Conservation (phyloP, 2,888 invertebrate species). For the Pachycephus smyrnensis region DNA sequence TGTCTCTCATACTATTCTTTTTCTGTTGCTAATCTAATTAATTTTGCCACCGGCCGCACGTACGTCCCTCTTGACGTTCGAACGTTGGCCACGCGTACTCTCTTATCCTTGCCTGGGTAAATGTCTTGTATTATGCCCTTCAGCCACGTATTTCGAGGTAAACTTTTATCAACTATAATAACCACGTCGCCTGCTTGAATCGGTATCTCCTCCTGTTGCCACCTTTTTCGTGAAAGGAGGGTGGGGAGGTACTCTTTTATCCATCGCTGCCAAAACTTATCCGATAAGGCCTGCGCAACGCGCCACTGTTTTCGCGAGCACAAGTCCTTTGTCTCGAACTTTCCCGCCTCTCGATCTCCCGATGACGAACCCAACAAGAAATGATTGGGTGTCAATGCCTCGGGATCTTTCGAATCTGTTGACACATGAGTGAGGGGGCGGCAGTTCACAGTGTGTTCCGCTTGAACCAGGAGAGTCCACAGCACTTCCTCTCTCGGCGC, state of each 20-base stretch:
- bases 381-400: slow-evolving; percentile 51
- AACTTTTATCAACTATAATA: too few species aligned
- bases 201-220: too few species aligned
- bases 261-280: slow-evolving; percentile 23
- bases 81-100: too few species aligned
- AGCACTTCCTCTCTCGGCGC: not conserved
- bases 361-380: too few species aligned
- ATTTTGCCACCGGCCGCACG: too few species aligned
- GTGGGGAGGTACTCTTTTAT: slow-evolving; percentile 14
- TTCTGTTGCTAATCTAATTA: too few species aligned
- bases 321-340: not conserved
- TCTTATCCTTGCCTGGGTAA: too few species aligned
- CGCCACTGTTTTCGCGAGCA: not conserved
- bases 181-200: too few species aligned
- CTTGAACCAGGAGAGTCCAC: not conserved
- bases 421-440: slow-evolving; percentile 31
- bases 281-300: slow-evolving; percentile 5
- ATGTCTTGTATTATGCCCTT: too few species aligned
- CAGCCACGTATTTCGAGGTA: too few species aligned
- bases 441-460: not conserved
- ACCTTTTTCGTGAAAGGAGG: not conserved
- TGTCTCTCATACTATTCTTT: too few species aligned
- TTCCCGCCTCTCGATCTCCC: not conserved
- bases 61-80: too few species aligned
- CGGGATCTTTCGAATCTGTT: slow-evolving; percentile 37